Conservation (phyloP, 2,888 invertebrate genomes). For the Coelopa pilipes region DNA sequence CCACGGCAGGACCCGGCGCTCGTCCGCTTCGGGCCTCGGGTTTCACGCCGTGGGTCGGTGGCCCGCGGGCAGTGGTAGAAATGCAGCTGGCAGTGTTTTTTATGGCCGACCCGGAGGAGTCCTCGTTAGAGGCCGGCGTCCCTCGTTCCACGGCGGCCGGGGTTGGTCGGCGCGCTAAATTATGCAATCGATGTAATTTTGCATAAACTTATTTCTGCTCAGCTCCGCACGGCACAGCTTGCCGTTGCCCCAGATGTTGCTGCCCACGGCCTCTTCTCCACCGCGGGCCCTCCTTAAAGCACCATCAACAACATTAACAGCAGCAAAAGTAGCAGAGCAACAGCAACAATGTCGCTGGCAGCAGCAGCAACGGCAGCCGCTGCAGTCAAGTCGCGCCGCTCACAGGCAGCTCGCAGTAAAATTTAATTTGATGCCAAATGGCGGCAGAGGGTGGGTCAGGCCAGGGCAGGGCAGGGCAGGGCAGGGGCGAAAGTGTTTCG, state of each 20-base stretch:
- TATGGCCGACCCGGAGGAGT: neutral
- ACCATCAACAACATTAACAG: constrained; percentile 30
- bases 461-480: too few relatives aligned
- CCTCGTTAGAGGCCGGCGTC: neutral
- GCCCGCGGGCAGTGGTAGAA: too few relatives aligned
- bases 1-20: too few relatives aligned
- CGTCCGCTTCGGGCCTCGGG: too few relatives aligned
- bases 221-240: neutral
- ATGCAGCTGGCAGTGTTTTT: neutral
- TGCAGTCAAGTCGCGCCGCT: constrained; percentile 39
- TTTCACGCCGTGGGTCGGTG: too few relatives aligned
- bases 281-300: constrained; percentile 9
- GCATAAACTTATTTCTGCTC: constrained; percentile 46
- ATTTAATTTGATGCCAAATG: constrained; percentile 54
- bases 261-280: neutral
- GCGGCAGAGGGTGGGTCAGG: too few relatives aligned
- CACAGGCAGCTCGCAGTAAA: constrained; percentile 45
- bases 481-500: too few relatives aligned
- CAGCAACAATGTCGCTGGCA: constrained; percentile 30
- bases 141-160: neutral
- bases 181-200: constrained; percentile 54
- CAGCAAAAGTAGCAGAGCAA: constrained; percentile 17
- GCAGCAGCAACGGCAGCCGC: constrained; percentile 33
- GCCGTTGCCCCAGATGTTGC: neutral
- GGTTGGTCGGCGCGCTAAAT: constrained; percentile 47